phyloP scores from a whole-genome alignment of 2,113 vertebrate species.

The Machaerirhynchus nigripectus region DNA sequence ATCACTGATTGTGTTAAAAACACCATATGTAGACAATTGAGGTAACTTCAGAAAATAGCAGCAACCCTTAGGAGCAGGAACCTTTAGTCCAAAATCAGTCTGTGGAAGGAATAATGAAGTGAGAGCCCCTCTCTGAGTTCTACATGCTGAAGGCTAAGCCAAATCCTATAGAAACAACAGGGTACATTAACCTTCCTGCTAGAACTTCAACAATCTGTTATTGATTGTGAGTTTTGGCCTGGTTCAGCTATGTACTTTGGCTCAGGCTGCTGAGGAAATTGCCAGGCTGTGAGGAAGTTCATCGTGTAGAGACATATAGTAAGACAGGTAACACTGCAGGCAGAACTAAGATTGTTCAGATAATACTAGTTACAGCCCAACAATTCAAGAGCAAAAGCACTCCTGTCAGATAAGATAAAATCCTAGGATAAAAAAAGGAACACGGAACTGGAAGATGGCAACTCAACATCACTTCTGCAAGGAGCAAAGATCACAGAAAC shows the following conservation, averaged over 20 bases:
- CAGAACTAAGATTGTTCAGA: not conserved
- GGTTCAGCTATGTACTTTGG: not conserved
- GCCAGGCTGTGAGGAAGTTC: not conserved
- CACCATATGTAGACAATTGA: not conserved
- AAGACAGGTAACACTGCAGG: not conserved
- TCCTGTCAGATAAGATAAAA: not conserved
- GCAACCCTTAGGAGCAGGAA: not conserved
- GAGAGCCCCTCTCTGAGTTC: not conserved
- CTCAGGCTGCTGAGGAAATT: not conserved
- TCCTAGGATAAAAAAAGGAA: not conserved
- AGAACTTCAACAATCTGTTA: not conserved
- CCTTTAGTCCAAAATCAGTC: not conserved
- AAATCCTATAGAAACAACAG: not conserved
- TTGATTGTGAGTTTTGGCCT: not conserved
- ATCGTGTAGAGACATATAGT: accelerated
- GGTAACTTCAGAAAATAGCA: not conserved
- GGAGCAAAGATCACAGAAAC: not conserved
- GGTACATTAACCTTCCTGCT: not conserved
- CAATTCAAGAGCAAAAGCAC: not conserved
- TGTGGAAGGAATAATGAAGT: not conserved
- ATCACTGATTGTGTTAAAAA: not conserved
- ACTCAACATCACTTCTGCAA: not conserved
- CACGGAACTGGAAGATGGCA: not conserved
- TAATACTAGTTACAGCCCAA: not conserved
- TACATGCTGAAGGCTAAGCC: not conserved